Evolutionary conservation across 2,113 vertebrate genomes (phyloP).

Genomic region (Nothoprocta pentlandii): DNA sequence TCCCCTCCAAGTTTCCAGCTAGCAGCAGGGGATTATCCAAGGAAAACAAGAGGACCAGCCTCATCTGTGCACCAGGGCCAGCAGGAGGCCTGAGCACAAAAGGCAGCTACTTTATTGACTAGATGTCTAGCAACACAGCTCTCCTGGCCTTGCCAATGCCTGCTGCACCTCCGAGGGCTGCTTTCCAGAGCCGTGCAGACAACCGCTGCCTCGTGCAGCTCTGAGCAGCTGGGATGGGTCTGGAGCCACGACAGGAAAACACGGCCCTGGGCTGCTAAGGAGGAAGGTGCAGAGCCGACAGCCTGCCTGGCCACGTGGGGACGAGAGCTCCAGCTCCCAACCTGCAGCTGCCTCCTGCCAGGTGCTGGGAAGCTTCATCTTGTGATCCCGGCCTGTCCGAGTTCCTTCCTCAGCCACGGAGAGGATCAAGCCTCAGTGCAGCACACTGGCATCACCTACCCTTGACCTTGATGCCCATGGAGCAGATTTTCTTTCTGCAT

Average conservation of each 20-base stretch:
- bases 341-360: not conserved
- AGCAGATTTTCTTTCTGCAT: not conserved
- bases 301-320: not conserved
- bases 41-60: not conserved
- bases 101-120: not conserved
- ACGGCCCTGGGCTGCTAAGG: too few species aligned
- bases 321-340: not conserved
- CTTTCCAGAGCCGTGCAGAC: too few species aligned
- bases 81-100: not conserved
- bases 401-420: not conserved
- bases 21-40: not conserved
- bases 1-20: accelerated
- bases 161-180: too few species aligned
- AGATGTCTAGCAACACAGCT: not conserved
- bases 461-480: not conserved
- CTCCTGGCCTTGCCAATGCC: not conserved
- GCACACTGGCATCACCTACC: not conserved
- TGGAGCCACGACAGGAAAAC: not conserved
- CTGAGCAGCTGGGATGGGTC: not conserved
- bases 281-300: not conserved
- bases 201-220: not conserved
- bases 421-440: not conserved
- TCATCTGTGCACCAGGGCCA: not conserved
- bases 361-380: not conserved
- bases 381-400: not conserved